Evolutionary conservation across 2,797 vertebrate species (phyloP), one percentile per base, ranked within the genome.

Genomic region (Tragelaphus oryx): DNA sequence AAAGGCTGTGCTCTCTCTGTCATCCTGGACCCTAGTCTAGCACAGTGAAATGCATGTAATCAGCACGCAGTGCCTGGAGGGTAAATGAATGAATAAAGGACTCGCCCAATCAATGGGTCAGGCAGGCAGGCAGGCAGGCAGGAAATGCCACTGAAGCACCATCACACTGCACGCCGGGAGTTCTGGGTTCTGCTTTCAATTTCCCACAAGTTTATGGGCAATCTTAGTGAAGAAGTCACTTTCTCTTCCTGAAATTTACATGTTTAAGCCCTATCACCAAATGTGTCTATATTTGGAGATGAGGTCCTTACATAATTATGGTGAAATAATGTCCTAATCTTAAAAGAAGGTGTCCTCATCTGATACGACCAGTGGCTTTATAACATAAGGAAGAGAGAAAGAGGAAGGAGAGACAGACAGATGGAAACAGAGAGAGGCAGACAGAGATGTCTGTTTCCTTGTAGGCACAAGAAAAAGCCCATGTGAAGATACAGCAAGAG

Each of bases 251-350:
- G 16, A 82, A 79, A 55, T 78, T 57, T 8, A 13, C 26, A 22
- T 57, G 37, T 24, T 57, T 20, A 78, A 57, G 16, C 9, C 55
- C 28, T 48, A 71, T 20, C 57, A 17, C 8, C 9, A 26, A 71
- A 6, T 79, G 11, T 54, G 76, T 33, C 57, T 94, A 3, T 37
- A 68, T 89, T 85, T 79, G 30, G 41, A 57, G 41, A 55, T 17
- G 30, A 7, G 12, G 28, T 88, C 83, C 80, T 87, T 60, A 81
- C 59, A 18, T 94, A 75, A 74, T 41, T 89, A 44, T 48, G 52
- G 26, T 88, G 78, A 55, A 87, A 65, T 92, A 68, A 65, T 8
- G 4, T 85, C 20, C 26, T 82, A 44, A 37, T 85, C 20, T 14
- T 86, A 28, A 60, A 28, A 33, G 28, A 37, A 26, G 30, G n/a